These are phyloP conservation scores for Napeogenes inachia DNA, from an alignment of 2,888 invertebrate genomes.

Conservation along the genomic window DNA sequence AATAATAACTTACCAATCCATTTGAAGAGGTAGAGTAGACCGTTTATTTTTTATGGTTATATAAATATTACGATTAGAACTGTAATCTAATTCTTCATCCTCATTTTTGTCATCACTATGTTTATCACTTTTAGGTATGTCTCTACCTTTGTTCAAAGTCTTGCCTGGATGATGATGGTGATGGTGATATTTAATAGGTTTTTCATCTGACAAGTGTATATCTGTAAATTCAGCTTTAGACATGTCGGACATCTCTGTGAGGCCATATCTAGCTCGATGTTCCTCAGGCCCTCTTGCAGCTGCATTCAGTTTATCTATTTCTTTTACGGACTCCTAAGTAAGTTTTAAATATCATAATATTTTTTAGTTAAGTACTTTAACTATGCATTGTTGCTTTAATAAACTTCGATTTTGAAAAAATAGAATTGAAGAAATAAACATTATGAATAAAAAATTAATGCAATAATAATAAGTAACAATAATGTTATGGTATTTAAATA, in stretches of 20 bases:
- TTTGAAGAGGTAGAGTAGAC: constrained; percentile 60
- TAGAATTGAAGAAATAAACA: background rate
- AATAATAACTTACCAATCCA: constrained; percentile 73
- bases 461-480: background rate
- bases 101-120: constrained; percentile 18
- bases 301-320: constrained; percentile 69
- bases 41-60: constrained; percentile 50
- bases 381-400: no score
- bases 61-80: constrained; percentile 41
- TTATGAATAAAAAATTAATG: background rate
- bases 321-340: constrained; percentile 68
- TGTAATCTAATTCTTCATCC: constrained; percentile 20
- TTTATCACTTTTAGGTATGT: constrained; percentile 25
- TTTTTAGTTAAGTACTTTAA: background rate
- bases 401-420: background rate
- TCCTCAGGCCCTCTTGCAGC: constrained; percentile 55
- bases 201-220: constrained; percentile 65
- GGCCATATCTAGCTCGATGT: constrained; percentile 73
- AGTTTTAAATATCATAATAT: constrained; percentile 5
- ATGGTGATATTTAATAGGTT: constrained; percentile 26
- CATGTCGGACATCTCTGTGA: constrained; percentile 80
- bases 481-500: no score
- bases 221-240: constrained; percentile 78
- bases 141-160: constrained; percentile 47
- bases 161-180: constrained; percentile 35